Base-by-base conservation (phyloP, 1,140 invertebrate genomes). In the Drosophila mayri region DNA sequence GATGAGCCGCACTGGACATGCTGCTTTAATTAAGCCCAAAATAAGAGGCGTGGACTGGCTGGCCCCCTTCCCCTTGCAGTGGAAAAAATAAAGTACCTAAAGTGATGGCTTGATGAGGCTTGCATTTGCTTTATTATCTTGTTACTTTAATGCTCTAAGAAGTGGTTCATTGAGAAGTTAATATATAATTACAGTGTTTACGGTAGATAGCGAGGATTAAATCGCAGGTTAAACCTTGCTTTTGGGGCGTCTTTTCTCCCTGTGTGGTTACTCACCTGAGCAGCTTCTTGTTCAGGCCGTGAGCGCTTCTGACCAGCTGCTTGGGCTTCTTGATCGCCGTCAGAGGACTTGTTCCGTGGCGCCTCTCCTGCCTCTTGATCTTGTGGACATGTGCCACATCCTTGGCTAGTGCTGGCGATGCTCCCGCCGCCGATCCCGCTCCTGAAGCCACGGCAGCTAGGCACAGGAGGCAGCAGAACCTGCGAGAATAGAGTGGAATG, bases 211-310 rank as follows among this genome's bases (percentile, higher is more conserved):
- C 18, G 8, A 10, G 10, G 11, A 10, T 20, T 37, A 37, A 37
- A 20, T 10, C 8, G 9, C 16, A 22, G 8, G 0, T 18, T 54
- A 14, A n/a, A 7, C 16, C 47, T 18, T n/a, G 1, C 0, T 30
- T 10, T 50, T 14, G 9, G n/a, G n/a, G 20, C 12, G 11, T 12
- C 7, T n/a, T 41, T 43, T 66, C 64, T 5, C 20, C 37, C n/a
- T 54, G 22, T 44, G n/a, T 43, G 32, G 50, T 47, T 62, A 90
- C 90, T 90, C 66, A 91, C 90, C 74, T 91, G 43, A 91, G 82
- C 62, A 91, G 49, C 79, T 91, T 91, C 74, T 91, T 91, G 78
- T 91, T 91, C 46, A 83, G 82, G 25, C 90, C 85, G 38, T 91
- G 90, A 30, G 90, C 74, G 28, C 86, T 81, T 83, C 80, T 65